Evolutionary conservation across 1,140 invertebrate genomes (phyloP).

Genomic region (Medauroidea extradentata): DNA sequence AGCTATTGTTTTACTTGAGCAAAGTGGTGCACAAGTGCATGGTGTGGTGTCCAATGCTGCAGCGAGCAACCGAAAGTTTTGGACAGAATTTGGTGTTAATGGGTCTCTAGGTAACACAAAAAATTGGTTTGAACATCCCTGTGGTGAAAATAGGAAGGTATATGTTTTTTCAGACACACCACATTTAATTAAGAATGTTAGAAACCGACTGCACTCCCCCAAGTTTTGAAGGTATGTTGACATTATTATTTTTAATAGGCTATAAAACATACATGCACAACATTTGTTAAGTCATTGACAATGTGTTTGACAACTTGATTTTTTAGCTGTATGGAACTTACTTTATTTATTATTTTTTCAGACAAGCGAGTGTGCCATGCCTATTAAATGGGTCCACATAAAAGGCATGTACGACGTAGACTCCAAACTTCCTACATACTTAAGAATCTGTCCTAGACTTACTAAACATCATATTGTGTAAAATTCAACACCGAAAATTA

Average conservation of each 20-base stretch:
- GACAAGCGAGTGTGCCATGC: neutral
- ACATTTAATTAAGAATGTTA: slow-evolving; percentile 26
- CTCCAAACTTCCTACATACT: no score
- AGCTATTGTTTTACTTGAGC: slow-evolving; percentile 19
- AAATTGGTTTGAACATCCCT: slow-evolving; percentile 22
- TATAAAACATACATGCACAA: no score
- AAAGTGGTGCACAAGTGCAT: slow-evolving; percentile 23
- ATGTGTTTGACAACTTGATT: no score
- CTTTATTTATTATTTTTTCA: neutral
- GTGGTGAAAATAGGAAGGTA: slow-evolving; percentile 14
- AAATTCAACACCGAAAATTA: neutral
- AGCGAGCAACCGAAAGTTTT: slow-evolving; percentile 18
- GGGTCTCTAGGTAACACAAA: slow-evolving; percentile 11
- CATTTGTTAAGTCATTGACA: no score
- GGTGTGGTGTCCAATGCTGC: slow-evolving; percentile 18
- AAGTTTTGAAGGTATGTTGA: neutral
- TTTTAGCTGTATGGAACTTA: no score
- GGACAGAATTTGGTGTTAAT: slow-evolving; percentile 17
- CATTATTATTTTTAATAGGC: no score
- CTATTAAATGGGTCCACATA: neutral
- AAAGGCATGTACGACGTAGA: neutral
- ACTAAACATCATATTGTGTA: neutral
- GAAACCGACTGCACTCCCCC: neutral
- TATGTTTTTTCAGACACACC: slow-evolving; percentile 26
- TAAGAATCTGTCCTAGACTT: no score